These are phyloP conservation scores for Eulemur coronatus DNA, from an alignment of 2,797 vertebrate genomes.

Conservation along the genomic window DNA sequence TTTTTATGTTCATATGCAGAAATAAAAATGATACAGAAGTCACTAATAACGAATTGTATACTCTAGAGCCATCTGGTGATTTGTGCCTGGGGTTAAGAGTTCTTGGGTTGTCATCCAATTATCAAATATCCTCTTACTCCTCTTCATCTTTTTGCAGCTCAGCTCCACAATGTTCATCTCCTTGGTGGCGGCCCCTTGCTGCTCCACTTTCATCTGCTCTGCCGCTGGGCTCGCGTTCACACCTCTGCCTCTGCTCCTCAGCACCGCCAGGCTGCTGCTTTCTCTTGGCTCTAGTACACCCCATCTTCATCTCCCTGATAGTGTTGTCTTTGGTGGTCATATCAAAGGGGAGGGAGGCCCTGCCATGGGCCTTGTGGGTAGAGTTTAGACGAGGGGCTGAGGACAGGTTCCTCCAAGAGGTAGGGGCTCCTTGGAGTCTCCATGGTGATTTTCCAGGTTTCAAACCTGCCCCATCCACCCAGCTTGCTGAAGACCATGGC, in stretches of 20 bases:
- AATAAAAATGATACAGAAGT: conserved; percentile 89
- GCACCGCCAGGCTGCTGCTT: too few relatives aligned
- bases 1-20: conserved; percentile 88
- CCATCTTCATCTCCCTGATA: conserved; percentile 92
- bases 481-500: not conserved
- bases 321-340: conserved; percentile 94
- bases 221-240: conserved; percentile 89
- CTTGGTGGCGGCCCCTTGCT: conserved; percentile 81
- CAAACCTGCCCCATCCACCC: not conserved
- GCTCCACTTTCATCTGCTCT: conserved; percentile 91
- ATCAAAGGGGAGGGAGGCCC: not conserved
- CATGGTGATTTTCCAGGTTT: not conserved
- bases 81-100: conserved; percentile 93
- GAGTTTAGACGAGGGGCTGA: not conserved
- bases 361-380: not conserved
- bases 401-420: not conserved
- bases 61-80: conserved; percentile 92
- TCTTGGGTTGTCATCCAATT: conserved; percentile 97
- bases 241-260: conserved; percentile 90
- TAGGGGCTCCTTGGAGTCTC: not conserved
- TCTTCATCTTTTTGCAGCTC: conserved; percentile 96
- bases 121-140: conserved; percentile 96
- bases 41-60: conserved; percentile 94
- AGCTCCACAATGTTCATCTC: conserved; percentile 93
- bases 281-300: conserved; percentile 92